Conservation (phyloP, 2,113 vertebrate genomes). For the Sinocyclocheilus maitianheensis region DNA sequence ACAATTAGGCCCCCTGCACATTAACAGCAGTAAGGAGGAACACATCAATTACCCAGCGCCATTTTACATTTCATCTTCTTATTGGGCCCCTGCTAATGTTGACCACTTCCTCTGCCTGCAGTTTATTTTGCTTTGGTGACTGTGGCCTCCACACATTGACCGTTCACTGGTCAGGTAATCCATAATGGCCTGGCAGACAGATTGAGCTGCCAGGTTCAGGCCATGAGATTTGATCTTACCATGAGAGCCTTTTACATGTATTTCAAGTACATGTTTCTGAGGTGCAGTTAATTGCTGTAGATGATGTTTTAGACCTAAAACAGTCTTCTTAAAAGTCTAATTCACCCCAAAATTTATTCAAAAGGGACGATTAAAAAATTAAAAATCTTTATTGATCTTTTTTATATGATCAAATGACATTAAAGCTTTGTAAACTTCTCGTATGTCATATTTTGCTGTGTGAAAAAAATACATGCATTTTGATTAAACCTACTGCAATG, state of each 20-base stretch:
- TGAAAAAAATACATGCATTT: neutral
- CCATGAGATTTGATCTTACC: slow-evolving; percentile 50
- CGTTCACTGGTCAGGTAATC: slow-evolving; percentile 74
- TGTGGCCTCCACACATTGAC: slow-evolving; percentile 80
- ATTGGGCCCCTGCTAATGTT: slow-evolving; percentile 82
- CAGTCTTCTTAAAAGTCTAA: neutral
- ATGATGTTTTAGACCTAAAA: slow-evolving; percentile 2
- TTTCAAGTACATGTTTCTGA: slow-evolving; percentile 29
- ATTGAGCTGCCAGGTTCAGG: slow-evolving; percentile 73
- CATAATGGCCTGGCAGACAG: slow-evolving; percentile 75
- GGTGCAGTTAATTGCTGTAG: slow-evolving; percentile 11
- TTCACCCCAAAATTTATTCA: neutral
- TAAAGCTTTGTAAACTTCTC: too few relatives aligned
- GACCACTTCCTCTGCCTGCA: slow-evolving; percentile 85
- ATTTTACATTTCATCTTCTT: slow-evolving; percentile 81
- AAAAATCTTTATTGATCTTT: too few relatives aligned
- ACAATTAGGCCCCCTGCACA: slow-evolving; percentile 77
- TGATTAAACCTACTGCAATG: neutral
- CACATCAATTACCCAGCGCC: slow-evolving; percentile 78
- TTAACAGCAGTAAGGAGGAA: slow-evolving; percentile 65
- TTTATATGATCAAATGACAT: too few relatives aligned
- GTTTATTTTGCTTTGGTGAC: slow-evolving; percentile 95
- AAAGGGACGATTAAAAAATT: neutral
- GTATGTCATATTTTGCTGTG: too few relatives aligned
- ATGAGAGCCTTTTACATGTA: slow-evolving; percentile 37